A percentile compares a stretch with the other conserved stretches of the same genome.
phyloP scores from a whole-genome alignment of 2,113 vertebrate genomes.

The Mustelus asterias region DNA sequence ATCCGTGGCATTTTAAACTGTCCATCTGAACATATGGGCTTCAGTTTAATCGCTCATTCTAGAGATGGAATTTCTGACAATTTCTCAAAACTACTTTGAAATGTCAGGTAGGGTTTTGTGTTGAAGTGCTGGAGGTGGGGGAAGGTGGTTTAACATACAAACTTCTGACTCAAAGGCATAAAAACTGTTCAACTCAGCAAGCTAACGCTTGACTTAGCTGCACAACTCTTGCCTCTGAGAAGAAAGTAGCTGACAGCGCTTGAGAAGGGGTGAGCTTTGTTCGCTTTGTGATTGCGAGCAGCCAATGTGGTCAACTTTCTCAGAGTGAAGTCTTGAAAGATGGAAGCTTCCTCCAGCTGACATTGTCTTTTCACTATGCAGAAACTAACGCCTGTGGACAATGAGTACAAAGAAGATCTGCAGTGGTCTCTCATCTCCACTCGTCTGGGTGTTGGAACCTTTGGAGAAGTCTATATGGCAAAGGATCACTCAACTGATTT shows the following conservation, averaged over 20 bases:
- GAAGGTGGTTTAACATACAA: background rate
- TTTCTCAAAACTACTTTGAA: background rate
- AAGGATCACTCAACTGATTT: constrained; percentile 80
- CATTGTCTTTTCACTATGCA: constrained; percentile 45
- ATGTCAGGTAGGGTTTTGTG: background rate
- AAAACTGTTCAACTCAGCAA: background rate
- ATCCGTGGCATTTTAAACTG: background rate
- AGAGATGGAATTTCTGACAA: background rate
- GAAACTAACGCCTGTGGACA: constrained; percentile 79
- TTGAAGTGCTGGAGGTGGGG: background rate
- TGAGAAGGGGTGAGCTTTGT: background rate
- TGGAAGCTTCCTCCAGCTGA: background rate
- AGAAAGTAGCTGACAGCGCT: background rate
- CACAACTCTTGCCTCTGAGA: background rate
- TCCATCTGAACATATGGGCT: background rate
- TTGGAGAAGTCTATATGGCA: constrained; percentile 80
- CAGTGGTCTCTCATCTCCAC: constrained; percentile 69
- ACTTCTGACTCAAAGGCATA: background rate
- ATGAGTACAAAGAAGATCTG: constrained; percentile 78
- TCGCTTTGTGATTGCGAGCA: background rate
- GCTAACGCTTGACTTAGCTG: background rate
- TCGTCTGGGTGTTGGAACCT: constrained; percentile 77
- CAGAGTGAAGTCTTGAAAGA: background rate
- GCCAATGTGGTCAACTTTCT: background rate
- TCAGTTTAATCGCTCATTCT: background rate